Conservation (phyloP, 2,113 vertebrate genomes). For the Melanotaenia duboulayi region DNA sequence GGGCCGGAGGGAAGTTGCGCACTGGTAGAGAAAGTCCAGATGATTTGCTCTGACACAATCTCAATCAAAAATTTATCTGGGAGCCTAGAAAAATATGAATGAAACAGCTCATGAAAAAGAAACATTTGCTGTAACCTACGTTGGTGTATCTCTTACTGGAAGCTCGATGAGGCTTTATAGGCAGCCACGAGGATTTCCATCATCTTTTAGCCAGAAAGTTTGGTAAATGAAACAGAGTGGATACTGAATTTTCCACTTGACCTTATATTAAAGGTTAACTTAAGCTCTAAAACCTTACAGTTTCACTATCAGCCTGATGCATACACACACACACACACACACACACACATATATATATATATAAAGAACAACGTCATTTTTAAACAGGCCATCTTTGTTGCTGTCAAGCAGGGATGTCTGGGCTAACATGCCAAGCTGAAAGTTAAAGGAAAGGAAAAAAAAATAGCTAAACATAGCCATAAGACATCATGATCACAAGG, state of each 20-base stretch:
- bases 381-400: no score
- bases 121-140: neutral
- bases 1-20: conserved; percentile 38
- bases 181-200: neutral
- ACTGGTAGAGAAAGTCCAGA: conserved; percentile 37
- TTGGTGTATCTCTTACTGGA: neutral
- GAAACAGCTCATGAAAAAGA: conserved; percentile 22
- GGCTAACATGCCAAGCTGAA: no score
- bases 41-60: conserved; percentile 41
- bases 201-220: neutral
- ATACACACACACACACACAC: no score
- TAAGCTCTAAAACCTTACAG: no score
- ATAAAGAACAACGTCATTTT: no score
- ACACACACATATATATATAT: no score
- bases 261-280: neutral
- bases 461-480: no score
- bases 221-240: neutral
- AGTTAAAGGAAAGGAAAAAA: no score
- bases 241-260: neutral
- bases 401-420: no score
- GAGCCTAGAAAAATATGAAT: conserved; percentile 55
- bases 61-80: conserved; percentile 31
- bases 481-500: no score
- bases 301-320: no score
- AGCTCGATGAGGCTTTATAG: neutral